Percentiles rank a stretch among this genome's conserved stretches.
These are phyloP conservation scores for Diorhabda elongata DNA, from an alignment of 1,140 invertebrate genomes.

Conservation along the genomic window DNA sequence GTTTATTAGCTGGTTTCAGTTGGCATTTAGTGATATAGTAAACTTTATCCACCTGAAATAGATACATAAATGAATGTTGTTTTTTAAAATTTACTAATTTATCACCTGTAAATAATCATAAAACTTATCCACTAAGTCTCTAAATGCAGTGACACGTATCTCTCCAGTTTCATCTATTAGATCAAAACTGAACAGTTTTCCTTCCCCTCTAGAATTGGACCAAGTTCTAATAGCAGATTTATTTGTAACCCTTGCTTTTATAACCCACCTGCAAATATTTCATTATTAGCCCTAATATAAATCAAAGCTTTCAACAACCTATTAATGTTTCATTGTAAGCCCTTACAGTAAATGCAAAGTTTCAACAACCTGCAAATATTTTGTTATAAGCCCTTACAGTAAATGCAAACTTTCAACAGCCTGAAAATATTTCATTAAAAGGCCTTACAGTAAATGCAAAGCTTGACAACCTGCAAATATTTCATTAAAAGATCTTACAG, in stretches of 20 bases:
- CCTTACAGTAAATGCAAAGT: too few relatives aligned
- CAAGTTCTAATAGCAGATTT: slow-evolving; percentile 82
- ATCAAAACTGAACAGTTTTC: slow-evolving; percentile 90
- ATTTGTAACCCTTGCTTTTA: slow-evolving; percentile 82
- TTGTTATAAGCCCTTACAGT: too few relatives aligned
- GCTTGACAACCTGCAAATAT: too few relatives aligned
- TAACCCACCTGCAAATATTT: slow-evolving; percentile 70
- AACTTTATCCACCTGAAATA: slow-evolving; percentile 69
- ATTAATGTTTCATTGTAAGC: too few relatives aligned
- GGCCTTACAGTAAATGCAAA: too few relatives aligned
- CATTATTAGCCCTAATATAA: not conserved
- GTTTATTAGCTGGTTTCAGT: slow-evolving; percentile 90
- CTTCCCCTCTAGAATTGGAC: slow-evolving; percentile 89
- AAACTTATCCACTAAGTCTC: slow-evolving; percentile 83
- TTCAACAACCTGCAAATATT: too few relatives aligned
- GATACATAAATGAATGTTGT: not conserved
- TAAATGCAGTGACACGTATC: slow-evolving; percentile 93
- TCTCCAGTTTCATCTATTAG: slow-evolving; percentile 91
- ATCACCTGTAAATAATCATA: slow-evolving; percentile 82
- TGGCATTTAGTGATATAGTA: slow-evolving; percentile 81
- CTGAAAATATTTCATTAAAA: too few relatives aligned
- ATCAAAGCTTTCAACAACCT: too few relatives aligned
- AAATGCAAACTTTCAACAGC: too few relatives aligned
- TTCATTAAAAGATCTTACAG: too few relatives aligned
- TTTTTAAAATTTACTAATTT: not conserved